Evolutionary conservation across 2,797 vertebrate genomes (phyloP).

Genomic region (Acipenser ruthenus): DNA sequence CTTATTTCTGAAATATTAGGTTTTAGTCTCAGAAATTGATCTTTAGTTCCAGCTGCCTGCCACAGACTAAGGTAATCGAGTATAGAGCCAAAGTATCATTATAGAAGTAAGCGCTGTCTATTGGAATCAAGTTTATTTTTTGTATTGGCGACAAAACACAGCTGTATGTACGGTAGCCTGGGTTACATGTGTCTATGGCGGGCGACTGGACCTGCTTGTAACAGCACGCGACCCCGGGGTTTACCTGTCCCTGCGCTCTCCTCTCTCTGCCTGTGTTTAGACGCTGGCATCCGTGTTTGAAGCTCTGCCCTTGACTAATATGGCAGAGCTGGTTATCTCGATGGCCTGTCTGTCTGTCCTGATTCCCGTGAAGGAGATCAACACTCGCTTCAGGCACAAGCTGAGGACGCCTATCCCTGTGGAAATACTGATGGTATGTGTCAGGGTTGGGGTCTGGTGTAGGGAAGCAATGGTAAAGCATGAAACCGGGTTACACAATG

Average conservation of each 20-base stretch:
- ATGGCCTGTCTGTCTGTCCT: constrained; percentile 70
- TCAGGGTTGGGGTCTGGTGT: no score
- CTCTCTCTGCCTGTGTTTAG: constrained; percentile 42
- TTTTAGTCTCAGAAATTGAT: no score
- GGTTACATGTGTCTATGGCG: not conserved
- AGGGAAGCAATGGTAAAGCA: no score
- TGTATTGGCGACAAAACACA: no score
- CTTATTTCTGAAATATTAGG: no score
- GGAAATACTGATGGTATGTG: constrained; percentile 23
- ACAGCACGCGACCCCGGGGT: not conserved
- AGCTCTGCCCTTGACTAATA: constrained; percentile 70
- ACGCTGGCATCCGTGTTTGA: constrained; percentile 74
- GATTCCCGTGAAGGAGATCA: constrained; percentile 83
- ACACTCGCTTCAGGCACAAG: constrained; percentile 69
- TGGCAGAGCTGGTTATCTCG: constrained; percentile 76
- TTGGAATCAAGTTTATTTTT: no score
- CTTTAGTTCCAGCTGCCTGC: no score
- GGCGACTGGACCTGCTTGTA: not conserved
- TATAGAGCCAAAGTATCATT: no score
- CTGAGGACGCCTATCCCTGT: constrained; percentile 79
- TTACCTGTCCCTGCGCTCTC: not conserved
- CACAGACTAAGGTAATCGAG: no score
- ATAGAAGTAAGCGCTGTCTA: no score
- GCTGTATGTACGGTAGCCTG: not conserved
- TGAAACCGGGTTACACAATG: no score